These are phyloP conservation scores for Palythoa grandis DNA, from an alignment of 92 coral and sea anemone genomes.

Conservation along the genomic window DNA sequence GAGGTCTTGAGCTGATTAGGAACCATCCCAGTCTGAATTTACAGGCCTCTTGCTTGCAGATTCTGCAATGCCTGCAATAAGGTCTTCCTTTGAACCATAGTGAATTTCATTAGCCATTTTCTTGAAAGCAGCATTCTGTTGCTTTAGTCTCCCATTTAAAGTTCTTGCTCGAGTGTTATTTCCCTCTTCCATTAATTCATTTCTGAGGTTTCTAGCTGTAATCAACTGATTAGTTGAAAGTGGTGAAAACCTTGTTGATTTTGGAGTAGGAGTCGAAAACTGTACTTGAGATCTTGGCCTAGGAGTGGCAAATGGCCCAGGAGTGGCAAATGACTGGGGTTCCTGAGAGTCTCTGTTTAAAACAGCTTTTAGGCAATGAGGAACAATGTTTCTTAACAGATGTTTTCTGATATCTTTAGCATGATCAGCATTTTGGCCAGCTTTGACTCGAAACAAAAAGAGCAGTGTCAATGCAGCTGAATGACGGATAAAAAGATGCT, in stretches of 20 bases:
- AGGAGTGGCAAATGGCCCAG: background rate
- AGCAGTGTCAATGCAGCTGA: slow-evolving; percentile 20
- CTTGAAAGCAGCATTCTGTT: too few species aligned
- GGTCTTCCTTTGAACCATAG: slow-evolving; percentile 30
- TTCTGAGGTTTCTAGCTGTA: background rate
- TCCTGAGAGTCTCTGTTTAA: background rate
- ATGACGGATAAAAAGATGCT: background rate
- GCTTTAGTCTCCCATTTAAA: background rate
- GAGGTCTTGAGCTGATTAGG: slow-evolving; percentile 33
- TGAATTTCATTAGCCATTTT: slow-evolving; percentile 17
- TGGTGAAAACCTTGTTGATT: background rate
- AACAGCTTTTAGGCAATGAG: background rate
- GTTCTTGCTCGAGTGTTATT: background rate
- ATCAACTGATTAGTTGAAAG: slow-evolving; percentile 7
- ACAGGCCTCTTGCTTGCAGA: too few species aligned
- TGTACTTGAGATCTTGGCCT: too few species aligned
- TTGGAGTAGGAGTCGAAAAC: background rate
- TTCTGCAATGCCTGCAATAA: slow-evolving; percentile 4
- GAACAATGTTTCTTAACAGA: too few species aligned
- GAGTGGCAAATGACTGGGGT: background rate
- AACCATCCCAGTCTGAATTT: slow-evolving; percentile 37
- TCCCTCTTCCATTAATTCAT: background rate
- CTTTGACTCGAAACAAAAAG: background rate
- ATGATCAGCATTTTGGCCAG: slow-evolving; percentile 5
- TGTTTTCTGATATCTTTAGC: background rate